These are phyloP conservation scores for Brotula barbata DNA, from an alignment of 2,797 vertebrate species.

Conservation along the genomic window DNA sequence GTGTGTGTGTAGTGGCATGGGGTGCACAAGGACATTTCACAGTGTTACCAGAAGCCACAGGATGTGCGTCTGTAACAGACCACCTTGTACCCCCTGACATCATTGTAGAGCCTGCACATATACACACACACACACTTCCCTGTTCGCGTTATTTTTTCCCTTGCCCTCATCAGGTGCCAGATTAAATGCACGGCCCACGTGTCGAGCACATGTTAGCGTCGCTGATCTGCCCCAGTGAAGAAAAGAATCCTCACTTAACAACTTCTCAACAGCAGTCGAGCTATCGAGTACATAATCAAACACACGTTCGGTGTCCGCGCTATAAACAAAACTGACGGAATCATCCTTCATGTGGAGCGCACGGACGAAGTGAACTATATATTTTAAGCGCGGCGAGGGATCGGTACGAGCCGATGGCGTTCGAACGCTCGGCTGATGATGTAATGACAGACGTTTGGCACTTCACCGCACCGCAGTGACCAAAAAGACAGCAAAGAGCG, in stretches of 20 bases:
- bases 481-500: constrained; percentile 50
- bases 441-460: constrained; percentile 43
- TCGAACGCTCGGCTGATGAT: constrained; percentile 41
- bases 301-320: constrained; percentile 8
- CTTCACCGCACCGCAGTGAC: constrained; percentile 22
- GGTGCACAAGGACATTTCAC: constrained; percentile 35
- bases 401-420: constrained; percentile 11
- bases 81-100: constrained; percentile 67
- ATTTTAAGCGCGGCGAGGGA: not conserved
- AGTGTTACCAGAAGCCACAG: constrained; percentile 55
- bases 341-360: not conserved
- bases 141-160: constrained; percentile 30
- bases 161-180: constrained; percentile 54
- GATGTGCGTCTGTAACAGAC: constrained; percentile 61
- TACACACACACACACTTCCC: constrained; percentile 14
- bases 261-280: constrained; percentile 22
- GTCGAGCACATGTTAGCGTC: constrained; percentile 59
- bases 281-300: constrained; percentile 23
- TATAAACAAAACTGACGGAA: not conserved
- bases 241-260: constrained; percentile 23
- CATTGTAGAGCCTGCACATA: constrained; percentile 34
- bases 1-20: not conserved
- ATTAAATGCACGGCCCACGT: constrained; percentile 57
- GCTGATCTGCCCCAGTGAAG: constrained; percentile 12
- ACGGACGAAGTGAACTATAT: not conserved